A percentile compares a stretch with the other conserved stretches of the same genome.
Evolutionary conservation across 1,140 invertebrate genomes (phyloP).

Genomic region (Drosophila lacteicornis): DNA sequence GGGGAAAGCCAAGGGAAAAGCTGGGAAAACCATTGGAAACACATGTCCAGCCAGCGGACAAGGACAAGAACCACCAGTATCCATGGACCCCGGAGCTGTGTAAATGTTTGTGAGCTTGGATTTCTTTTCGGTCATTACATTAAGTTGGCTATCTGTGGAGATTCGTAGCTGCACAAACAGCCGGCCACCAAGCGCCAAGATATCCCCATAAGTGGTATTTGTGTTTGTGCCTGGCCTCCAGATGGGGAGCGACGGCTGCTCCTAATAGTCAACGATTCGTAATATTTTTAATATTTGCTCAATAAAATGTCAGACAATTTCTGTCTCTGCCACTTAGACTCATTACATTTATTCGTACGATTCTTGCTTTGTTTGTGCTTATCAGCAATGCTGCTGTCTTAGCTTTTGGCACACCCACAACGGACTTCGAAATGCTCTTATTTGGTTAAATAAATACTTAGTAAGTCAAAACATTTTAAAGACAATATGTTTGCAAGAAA

Average conservation of each 20-base stretch:
- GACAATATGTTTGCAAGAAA: too few species aligned
- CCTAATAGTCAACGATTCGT: conserved; percentile 79
- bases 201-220: conserved; percentile 69
- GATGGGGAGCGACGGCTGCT: conserved; percentile 65
- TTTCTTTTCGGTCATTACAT: conserved; percentile 74
- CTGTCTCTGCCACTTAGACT: conserved; percentile 71
- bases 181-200: conserved; percentile 35
- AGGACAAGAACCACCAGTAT: conserved; percentile 33
- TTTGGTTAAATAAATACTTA: too few species aligned
- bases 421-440: conserved; percentile 5
- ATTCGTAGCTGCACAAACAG: conserved; percentile 48
- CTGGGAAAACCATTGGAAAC: conserved; percentile 74
- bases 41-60: conserved; percentile 66
- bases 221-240: conserved; percentile 36
- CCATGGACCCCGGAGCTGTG: conserved; percentile 27
- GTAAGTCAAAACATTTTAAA: too few species aligned
- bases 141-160: conserved; percentile 71
- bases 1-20: conserved; percentile 17
- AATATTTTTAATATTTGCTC: conserved; percentile 83
- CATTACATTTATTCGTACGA: conserved; percentile 76
- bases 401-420: too few species aligned
- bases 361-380: conserved; percentile 36
- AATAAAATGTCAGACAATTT: conserved; percentile 80
- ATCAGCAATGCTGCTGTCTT: background rate
- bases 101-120: conserved; percentile 70